phyloP scores from a whole-genome alignment of 2,888 invertebrate genomes.

The Stenoptilia bipunctidactyla region DNA sequence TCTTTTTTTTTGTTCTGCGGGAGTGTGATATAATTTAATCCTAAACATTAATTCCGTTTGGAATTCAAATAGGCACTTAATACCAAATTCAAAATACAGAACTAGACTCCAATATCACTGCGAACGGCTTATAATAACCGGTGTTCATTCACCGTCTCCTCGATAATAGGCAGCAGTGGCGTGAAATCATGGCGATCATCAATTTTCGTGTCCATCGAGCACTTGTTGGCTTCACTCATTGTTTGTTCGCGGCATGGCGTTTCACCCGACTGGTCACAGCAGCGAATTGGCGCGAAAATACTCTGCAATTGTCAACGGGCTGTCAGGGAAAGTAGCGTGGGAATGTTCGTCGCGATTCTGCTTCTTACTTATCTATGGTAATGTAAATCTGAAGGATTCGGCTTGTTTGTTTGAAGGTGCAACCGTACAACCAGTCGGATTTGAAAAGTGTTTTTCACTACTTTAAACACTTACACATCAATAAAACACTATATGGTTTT shows the following conservation, averaged over 20 bases:
- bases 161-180: slow-evolving; percentile 27
- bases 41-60: no score
- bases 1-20: no score
- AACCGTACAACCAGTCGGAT: no score
- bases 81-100: neutral
- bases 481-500: no score
- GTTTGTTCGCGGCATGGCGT: slow-evolving; percentile 21
- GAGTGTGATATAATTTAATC: no score
- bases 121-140: neutral
- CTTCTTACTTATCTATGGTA: no score
- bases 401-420: no score
- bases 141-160: neutral
- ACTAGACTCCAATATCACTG: neutral
- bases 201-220: slow-evolving; percentile 53
- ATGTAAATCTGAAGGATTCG: no score
- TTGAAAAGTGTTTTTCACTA: no score
- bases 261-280: slow-evolving; percentile 2
- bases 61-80: neutral
- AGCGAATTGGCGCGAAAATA: slow-evolving; percentile 5
- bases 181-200: slow-evolving; percentile 46
- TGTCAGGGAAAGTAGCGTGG: slow-evolving; percentile 28
- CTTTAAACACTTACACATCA: no score
- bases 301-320: slow-evolving; percentile 9
- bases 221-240: slow-evolving; percentile 36
- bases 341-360: no score